Base-by-base conservation (phyloP, 2,888 invertebrate species). In the Caenorhabditis becei region DNA sequence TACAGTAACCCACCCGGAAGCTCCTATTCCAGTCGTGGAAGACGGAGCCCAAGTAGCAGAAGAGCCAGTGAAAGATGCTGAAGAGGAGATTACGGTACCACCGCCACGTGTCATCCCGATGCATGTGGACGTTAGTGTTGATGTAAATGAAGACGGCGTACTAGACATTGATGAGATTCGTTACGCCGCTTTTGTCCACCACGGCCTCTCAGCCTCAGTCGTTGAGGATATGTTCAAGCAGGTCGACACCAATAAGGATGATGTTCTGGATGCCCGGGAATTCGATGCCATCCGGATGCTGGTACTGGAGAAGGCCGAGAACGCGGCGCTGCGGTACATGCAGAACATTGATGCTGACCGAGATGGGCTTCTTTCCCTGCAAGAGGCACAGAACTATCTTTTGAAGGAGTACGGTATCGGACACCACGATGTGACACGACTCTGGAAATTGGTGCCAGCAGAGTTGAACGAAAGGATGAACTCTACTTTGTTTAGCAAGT, bases 361-460 rank as follows among this genome's bases (percentile, higher is more conserved):
- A 47, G 88, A 90, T 74, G 87, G 87, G 5, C 70, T 83, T 20
- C 77, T 90, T 1, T 89, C 89, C 14, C 70, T 90, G 41, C 58
- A 63, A 23, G 90, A 90, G 70, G 90, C 90, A 14, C 89, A 90
- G 61, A 77, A 72, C 8, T 90, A 90, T 77, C 82, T 90, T 18
- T 82, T 90, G n/a, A 87, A 82, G 72, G 90, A 90, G 67, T 90
- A 90, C 77, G 90, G 90, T 32, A 90, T 90, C 61, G 88, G 89
- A 56, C 82, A 87, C 67, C 80, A 89, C 35, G 90, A 90, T 80
- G 89, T 90, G 37, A 87, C 88, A 47, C 70, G 90, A 23, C 82
- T 90, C 8, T 90, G 90, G 90, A 82, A 78, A 37, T 54, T 90
- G 74, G 89, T 90, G n/a, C 86, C 86, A 32, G 85, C 89, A 5